Conservation (phyloP, 2,797 vertebrate genomes). For the Takifugu rubripes region DNA sequence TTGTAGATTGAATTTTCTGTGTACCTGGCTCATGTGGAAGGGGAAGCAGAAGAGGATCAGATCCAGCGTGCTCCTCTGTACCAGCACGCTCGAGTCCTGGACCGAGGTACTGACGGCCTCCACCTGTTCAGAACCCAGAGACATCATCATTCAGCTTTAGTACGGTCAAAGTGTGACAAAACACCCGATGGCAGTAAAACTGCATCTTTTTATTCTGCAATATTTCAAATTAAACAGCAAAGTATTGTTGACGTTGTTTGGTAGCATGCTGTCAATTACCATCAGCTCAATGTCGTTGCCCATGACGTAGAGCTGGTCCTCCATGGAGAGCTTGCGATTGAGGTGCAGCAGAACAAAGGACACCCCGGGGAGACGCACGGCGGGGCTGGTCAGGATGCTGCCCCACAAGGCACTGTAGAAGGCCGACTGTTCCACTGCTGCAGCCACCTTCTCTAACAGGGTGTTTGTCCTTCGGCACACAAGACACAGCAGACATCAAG, state of each 20-base stretch:
- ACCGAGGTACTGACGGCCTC: slow-evolving; percentile 98
- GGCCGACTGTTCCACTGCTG: slow-evolving; percentile 92
- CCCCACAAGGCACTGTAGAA: slow-evolving; percentile 99
- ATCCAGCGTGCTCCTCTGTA: slow-evolving; percentile 96
- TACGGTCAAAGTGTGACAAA: too few species aligned
- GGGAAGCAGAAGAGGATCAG: slow-evolving; percentile 99
- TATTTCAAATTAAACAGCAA: too few species aligned
- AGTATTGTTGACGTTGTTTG: too few species aligned
- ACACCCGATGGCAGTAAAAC: too few species aligned
- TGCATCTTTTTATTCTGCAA: too few species aligned
- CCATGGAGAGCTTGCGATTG: slow-evolving; percentile 97
- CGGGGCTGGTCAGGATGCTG: slow-evolving; percentile 95
- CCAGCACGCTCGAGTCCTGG: slow-evolving; percentile 96
- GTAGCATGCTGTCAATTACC: slow-evolving; percentile 69
- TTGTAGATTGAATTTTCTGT: neutral
- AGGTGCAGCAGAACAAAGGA: slow-evolving; percentile 94
- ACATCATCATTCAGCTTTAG: neutral
- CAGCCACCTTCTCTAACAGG: slow-evolving; percentile 92
- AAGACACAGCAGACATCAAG: slow-evolving; percentile 4
- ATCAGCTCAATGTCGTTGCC: slow-evolving; percentile 98
- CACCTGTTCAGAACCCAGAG: slow-evolving; percentile 76
- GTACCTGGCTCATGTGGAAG: slow-evolving; percentile 98
- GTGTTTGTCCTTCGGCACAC: slow-evolving; percentile 84
- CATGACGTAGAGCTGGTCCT: slow-evolving; percentile 97
- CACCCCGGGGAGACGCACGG: slow-evolving; percentile 93